Evolutionary conservation across 2,113 vertebrate genomes (phyloP).

Genomic region (Malurus cyaneus): DNA sequence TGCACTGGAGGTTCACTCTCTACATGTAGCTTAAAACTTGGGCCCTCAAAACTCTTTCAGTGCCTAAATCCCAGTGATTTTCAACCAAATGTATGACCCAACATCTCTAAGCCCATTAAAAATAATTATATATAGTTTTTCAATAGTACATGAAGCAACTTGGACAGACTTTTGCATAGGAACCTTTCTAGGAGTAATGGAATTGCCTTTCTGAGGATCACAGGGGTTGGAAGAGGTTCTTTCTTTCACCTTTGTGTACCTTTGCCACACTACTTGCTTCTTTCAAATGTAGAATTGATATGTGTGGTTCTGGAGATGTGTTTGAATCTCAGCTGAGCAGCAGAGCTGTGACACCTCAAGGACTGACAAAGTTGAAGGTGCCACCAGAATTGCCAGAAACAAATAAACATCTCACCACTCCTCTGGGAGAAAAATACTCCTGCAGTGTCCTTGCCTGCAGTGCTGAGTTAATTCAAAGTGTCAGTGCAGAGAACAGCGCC

Average conservation of each 20-base stretch:
- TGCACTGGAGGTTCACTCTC: not conserved
- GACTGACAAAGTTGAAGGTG: not conserved
- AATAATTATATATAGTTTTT: not conserved
- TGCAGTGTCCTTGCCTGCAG: not conserved
- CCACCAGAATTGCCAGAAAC: not conserved
- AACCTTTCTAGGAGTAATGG: not conserved
- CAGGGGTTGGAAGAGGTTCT: not conserved
- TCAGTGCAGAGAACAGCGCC: not conserved
- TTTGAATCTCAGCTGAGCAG: not conserved
- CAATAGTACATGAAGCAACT: not conserved
- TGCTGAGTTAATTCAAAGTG: not conserved
- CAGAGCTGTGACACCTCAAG: not conserved
- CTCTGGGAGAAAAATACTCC: not conserved
- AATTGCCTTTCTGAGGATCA: not conserved
- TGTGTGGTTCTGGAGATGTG: not conserved
- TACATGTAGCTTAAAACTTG: not conserved
- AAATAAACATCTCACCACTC: not conserved
- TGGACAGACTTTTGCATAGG: not conserved
- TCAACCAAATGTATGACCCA: not conserved
- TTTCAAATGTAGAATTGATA: not conserved
- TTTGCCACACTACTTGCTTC: not conserved
- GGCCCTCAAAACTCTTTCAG: not conserved
- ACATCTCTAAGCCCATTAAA: not conserved
- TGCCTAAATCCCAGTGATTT: not conserved
- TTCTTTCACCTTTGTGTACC: not conserved